phyloP scores from a whole-genome alignment of 2,888 invertebrate species.

The Acleris literana region DNA sequence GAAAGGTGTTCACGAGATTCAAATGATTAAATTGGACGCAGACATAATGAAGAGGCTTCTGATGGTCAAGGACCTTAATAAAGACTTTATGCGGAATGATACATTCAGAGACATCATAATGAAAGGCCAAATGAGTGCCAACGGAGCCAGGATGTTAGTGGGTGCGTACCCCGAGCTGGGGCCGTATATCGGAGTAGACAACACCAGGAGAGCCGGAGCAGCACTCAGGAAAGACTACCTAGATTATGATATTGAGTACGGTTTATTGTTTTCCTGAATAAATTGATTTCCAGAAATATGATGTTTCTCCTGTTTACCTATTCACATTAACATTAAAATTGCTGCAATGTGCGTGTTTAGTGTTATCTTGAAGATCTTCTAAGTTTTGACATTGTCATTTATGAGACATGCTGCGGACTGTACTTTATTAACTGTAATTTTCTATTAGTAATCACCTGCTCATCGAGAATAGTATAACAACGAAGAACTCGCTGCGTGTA shows the following conservation, averaged over 20 bases:
- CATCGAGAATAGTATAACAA: no score
- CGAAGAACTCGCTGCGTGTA: no score
- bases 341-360: no score
- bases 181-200: constrained; percentile 42
- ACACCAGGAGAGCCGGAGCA: constrained; percentile 38
- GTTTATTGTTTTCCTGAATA: constrained; percentile 1
- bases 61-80: constrained; percentile 55
- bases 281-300: neutral
- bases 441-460: no score
- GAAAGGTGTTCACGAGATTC: constrained; percentile 59
- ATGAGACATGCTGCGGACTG: no score
- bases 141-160: constrained; percentile 52
- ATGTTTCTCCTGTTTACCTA: no score
- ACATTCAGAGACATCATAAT: constrained; percentile 65
- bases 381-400: no score
- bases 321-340: no score
- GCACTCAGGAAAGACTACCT: constrained; percentile 44
- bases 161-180: constrained; percentile 63
- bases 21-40: constrained; percentile 59
- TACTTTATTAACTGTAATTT: no score
- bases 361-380: no score
- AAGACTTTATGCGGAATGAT: constrained; percentile 54
- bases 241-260: constrained; percentile 67
- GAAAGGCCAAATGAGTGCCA: constrained; percentile 57
- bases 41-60: constrained; percentile 50